phyloP scores from a whole-genome alignment of 2,113 vertebrate genomes.

The Protobothrops flavoviridis region DNA sequence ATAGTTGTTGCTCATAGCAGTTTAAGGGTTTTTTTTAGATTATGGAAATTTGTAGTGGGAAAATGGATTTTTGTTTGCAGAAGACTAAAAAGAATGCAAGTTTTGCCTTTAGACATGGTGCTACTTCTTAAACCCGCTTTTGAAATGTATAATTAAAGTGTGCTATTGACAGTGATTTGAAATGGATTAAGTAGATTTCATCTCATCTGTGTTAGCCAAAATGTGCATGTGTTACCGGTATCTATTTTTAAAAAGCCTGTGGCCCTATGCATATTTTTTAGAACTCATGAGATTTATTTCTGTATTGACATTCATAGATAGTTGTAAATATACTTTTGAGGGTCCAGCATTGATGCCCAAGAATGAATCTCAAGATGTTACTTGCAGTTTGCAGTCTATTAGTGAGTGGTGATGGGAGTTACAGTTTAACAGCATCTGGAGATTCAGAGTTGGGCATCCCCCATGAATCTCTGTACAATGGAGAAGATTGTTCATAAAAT shows the following conservation, averaged over 20 bases:
- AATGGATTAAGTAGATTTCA: not conserved
- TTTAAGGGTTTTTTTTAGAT: conserved; percentile 18
- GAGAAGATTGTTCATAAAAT: not conserved
- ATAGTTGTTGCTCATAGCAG: conserved; percentile 15
- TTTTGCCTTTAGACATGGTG: not conserved
- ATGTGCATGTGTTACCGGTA: not conserved
- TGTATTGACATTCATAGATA: not conserved
- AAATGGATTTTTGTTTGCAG: conserved; percentile 12
- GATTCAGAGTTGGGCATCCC: not conserved
- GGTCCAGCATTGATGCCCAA: not conserved
- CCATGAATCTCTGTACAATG: not conserved
- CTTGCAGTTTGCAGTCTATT: not conserved
- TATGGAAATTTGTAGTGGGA: not conserved
- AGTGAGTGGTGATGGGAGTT: not conserved
- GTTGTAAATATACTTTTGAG: not conserved
- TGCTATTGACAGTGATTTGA: conserved; percentile 5
- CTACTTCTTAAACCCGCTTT: not conserved
- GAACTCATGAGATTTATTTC: not conserved
- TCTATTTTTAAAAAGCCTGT: not conserved
- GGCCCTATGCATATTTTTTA: not conserved
- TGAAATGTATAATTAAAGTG: not conserved
- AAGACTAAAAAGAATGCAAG: not conserved
- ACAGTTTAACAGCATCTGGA: not conserved
- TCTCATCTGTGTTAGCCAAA: not conserved
- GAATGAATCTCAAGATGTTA: not conserved